Evolutionary conservation across 1,140 invertebrate species (phyloP).

Genomic region (Asobara japonica): DNA sequence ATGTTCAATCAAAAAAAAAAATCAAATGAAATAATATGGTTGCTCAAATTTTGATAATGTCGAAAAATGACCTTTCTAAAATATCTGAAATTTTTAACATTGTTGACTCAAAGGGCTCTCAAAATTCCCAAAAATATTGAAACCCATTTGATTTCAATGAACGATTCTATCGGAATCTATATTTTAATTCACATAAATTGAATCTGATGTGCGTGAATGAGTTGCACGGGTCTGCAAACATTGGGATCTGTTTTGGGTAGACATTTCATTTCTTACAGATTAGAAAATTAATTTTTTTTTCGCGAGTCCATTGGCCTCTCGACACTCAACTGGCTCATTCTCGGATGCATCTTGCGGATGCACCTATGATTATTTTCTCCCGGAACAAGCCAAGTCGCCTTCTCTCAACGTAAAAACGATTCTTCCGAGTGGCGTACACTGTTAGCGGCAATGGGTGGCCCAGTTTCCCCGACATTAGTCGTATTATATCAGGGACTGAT

Average conservation of each 20-base stretch:
- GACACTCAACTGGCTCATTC: conserved; percentile 28
- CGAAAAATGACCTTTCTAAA: too few species aligned
- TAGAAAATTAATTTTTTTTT: not conserved
- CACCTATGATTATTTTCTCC: conserved; percentile 38
- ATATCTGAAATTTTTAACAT: too few species aligned
- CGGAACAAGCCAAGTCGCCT: conserved; percentile 29
- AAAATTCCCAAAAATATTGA: too few species aligned
- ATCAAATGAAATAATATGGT: not conserved
- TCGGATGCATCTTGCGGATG: conserved; percentile 29
- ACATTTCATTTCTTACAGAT: not conserved
- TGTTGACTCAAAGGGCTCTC: too few species aligned
- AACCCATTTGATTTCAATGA: too few species aligned
- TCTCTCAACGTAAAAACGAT: conserved; percentile 8
- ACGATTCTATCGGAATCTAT: too few species aligned
- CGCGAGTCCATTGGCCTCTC: not conserved
- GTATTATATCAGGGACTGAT: conserved; percentile 8
- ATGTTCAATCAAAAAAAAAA: not conserved
- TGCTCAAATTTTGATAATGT: not conserved
- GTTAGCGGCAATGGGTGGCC: conserved; percentile 14
- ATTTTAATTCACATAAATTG: too few species aligned
- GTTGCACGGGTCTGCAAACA: not conserved
- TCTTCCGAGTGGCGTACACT: not conserved
- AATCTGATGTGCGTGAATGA: too few species aligned
- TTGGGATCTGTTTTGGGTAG: not conserved
- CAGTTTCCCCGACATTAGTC: conserved; percentile 23